Evolutionary conservation across 2,797 vertebrate genomes (phyloP).

Genomic region (Balearica regulorum): DNA sequence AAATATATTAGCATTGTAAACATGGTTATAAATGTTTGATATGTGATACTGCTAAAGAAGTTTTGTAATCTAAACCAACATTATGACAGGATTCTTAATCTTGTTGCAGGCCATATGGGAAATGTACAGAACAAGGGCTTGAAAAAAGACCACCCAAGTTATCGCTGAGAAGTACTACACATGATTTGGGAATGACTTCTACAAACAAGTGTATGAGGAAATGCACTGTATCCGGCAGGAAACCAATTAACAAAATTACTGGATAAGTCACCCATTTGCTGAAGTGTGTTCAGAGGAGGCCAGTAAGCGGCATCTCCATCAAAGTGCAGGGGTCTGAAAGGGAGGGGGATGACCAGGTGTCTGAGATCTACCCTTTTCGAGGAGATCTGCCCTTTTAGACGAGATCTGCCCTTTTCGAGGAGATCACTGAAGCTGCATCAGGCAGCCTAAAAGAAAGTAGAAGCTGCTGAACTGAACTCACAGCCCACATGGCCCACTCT

Average conservation of each 20-base stretch:
- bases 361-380: no score
- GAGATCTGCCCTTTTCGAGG: constrained; percentile 63
- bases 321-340: constrained; percentile 87
- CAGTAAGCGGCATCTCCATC: constrained; percentile 84
- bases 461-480: background rate
- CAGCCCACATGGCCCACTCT: background rate
- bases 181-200: background rate
- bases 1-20: background rate
- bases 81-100: background rate
- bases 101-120: background rate
- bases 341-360: constrained; percentile 84
- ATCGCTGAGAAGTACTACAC: background rate
- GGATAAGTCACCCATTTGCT: constrained; percentile 85
- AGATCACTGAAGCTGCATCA: background rate
- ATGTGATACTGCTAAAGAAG: background rate
- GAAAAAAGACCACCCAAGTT: background rate
- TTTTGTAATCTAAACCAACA: background rate
- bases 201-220: background rate
- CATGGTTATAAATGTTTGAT: background rate
- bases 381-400: constrained; percentile 28
- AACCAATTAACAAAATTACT: background rate
- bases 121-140: background rate
- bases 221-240: background rate
- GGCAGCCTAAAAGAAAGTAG: background rate
- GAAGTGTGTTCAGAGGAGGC: constrained; percentile 84